Conservation (phyloP, 2,113 vertebrate species). For the Sylvilagus bachmani region DNA sequence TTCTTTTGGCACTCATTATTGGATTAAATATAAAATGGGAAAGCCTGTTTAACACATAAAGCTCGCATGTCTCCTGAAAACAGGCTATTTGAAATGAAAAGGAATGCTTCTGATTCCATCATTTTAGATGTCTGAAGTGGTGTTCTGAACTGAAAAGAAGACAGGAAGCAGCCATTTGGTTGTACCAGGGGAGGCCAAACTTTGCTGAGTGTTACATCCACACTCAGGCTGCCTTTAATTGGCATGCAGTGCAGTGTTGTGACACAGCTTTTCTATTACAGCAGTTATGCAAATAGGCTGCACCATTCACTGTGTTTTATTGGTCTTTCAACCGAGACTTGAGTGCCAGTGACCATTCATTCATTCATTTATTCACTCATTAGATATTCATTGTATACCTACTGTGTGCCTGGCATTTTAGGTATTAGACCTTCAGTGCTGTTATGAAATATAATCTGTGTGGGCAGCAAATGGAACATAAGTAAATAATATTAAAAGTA, state of each 20-base stretch:
- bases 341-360: neutral
- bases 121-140: conserved; percentile 64
- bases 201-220: neutral
- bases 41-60: conserved; percentile 72
- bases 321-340: neutral
- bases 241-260: neutral
- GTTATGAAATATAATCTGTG: neutral
- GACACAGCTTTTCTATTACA: neutral
- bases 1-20: conserved; percentile 53
- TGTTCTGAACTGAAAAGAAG: conserved; percentile 59
- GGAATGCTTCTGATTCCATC: conserved; percentile 54
- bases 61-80: conserved; percentile 58
- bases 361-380: neutral
- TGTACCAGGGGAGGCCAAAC: conserved; percentile 29
- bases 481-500: neutral
- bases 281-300: neutral
- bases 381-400: neutral
- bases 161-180: neutral
- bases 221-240: conserved; percentile 39
- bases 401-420: neutral
- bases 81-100: conserved; percentile 78
- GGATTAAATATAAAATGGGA: conserved; percentile 62
- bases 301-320: neutral
- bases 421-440: neutral
- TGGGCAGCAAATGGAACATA: neutral